Evolutionary conservation across 2,113 vertebrate species (phyloP).

Genomic region (Scytalopus superciliaris): DNA sequence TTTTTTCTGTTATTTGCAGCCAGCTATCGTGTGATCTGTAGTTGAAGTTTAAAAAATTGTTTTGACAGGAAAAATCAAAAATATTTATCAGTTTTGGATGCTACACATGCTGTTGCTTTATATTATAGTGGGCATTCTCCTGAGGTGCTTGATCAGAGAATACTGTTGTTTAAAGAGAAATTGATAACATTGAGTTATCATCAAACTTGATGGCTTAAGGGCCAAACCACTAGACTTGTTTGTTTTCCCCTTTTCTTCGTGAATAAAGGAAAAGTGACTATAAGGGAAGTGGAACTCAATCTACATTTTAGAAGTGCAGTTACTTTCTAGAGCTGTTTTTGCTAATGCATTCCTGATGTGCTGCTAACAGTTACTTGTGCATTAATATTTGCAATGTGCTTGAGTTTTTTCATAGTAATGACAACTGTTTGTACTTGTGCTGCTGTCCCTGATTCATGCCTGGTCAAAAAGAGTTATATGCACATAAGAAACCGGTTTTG

Average conservation of each 20-base stretch:
- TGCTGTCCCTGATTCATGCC: background rate
- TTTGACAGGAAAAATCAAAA: background rate
- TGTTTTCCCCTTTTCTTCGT: background rate
- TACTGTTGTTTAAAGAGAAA: background rate
- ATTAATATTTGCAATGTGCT: background rate
- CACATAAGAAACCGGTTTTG: background rate
- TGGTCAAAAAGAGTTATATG: background rate
- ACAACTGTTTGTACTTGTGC: background rate
- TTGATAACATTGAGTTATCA: background rate
- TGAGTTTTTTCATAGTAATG: background rate
- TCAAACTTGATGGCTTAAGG: background rate
- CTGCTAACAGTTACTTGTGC: background rate
- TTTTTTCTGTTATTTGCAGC: background rate
- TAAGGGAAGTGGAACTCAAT: background rate
- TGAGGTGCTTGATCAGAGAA: background rate
- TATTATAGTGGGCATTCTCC: background rate
- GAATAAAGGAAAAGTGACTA: background rate
- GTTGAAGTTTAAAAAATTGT: background rate
- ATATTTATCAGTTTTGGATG: background rate
- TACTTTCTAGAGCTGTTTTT: background rate
- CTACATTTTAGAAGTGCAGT: background rate
- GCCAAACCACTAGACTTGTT: background rate
- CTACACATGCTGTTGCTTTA: background rate
- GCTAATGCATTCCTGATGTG: background rate
- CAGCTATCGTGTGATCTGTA: background rate